These are phyloP conservation scores for Chloromyia formosa DNA, from an alignment of 2,888 invertebrate genomes.

Conservation along the genomic window DNA sequence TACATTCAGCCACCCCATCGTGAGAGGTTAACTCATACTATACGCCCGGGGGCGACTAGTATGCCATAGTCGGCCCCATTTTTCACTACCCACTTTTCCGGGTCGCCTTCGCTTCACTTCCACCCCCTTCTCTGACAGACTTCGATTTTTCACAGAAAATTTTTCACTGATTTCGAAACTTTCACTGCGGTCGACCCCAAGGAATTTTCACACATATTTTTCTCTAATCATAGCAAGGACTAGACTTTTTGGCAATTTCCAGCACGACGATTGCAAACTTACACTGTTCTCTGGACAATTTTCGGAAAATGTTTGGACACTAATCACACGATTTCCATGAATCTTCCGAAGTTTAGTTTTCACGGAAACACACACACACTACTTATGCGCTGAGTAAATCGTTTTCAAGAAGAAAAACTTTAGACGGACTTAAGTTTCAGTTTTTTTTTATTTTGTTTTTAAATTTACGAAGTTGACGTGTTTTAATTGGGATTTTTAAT, in stretches of 20 bases:
- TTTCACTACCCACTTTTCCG: slow-evolving; percentile 29
- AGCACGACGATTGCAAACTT: neutral
- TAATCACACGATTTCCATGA: slow-evolving; percentile 23
- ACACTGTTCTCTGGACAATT: slow-evolving; percentile 32
- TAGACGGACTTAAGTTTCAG: slow-evolving; percentile 59
- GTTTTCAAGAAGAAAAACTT: slow-evolving; percentile 59
- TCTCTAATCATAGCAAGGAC: neutral
- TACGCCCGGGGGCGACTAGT: neutral
- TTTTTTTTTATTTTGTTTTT: neutral
- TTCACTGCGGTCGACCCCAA: slow-evolving; percentile 13
- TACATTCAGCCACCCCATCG: no score
- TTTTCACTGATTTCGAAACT: slow-evolving; percentile 30
- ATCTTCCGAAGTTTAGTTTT: slow-evolving; percentile 2
- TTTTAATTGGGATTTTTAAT: neutral
- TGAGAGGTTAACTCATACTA: no score
- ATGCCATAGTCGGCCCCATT: neutral
- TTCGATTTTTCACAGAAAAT: slow-evolving; percentile 43
- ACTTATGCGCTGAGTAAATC: slow-evolving; percentile 22
- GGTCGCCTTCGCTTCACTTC: slow-evolving; percentile 2
- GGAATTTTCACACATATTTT: slow-evolving; percentile 11
- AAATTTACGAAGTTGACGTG: slow-evolving; percentile 12
- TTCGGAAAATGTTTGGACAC: slow-evolving; percentile 34
- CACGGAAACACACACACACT: slow-evolving; percentile 4
- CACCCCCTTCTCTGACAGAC: slow-evolving; percentile 18
- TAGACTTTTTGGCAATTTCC: neutral